Base-by-base conservation (phyloP, 2,888 invertebrate genomes). In the Tryphoninae sp. region DNA sequence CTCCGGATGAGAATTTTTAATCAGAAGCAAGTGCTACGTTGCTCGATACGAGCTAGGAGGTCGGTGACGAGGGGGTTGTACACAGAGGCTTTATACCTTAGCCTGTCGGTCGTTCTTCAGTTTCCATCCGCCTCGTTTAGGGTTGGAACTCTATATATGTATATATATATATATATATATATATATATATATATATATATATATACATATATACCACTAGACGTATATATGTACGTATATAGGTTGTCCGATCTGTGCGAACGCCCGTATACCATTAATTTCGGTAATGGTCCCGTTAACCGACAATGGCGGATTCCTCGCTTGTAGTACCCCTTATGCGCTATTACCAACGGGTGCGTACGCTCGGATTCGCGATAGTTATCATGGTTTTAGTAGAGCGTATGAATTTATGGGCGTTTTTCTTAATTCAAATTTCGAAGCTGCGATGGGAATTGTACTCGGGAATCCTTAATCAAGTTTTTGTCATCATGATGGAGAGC, bases 1-100 rank as follows among this genome's bases (percentile, higher is more conserved):
- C 58, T 51, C 40, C 64, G 75, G 75, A 80, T 71, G 80, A 75
- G 80, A 80, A 80, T 80, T 75, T 80, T 80, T 75, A 80, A 80
- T 80, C 79, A 80, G 74, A 53, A 58, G 69, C 53, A 64, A 80
- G 74, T 80, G 74, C 64, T 49, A 53, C 26, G 74, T 74, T 68
- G 42, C 68, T 55, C 64, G 71, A 58, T 77, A 65, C 58, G 49
- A 78, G 73, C 33, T 68, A 11, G 22, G 64, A 40, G 49, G 65
- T 58, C 23, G 1, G 67, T 19, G 40, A 65, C 42, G n/a, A 19
- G 68, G 61, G 62, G 61, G 53, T 6, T 49, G 59, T 45, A 68
- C 49, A 45, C 45, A 45, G 45, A 33, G 22, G 49, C 42, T 69
- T 77, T 76, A 62, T 67, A 23, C 33, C 33, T 61, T 11, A 13